Percentiles rank a stretch among this genome's conserved stretches.
phyloP scores from a whole-genome alignment of 2,113 vertebrate genomes.

The Theristicus caerulescens region DNA sequence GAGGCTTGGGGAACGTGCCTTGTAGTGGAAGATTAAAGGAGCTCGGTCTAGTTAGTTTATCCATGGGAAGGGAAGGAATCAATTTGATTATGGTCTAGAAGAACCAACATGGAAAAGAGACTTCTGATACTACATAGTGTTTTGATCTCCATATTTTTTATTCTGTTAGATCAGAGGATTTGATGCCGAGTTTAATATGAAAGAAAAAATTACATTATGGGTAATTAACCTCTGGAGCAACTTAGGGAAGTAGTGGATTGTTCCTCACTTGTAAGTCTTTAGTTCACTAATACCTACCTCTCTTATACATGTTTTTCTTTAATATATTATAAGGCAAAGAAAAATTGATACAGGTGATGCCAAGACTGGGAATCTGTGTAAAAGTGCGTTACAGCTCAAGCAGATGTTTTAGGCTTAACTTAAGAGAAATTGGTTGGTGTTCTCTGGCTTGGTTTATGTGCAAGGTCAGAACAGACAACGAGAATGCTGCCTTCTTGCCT shows the following conservation, averaged over 20 bases:
- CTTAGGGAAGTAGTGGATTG: neutral
- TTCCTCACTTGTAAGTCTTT: neutral
- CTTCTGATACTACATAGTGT: neutral
- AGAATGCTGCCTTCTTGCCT: neutral
- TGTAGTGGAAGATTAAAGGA: neutral
- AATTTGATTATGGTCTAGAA: neutral
- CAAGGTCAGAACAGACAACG: neutral
- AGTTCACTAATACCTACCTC: neutral
- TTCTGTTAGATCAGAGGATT: constrained; percentile 32
- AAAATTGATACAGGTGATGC: neutral
- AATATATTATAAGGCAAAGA: neutral
- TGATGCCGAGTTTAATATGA: neutral
- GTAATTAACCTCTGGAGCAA: constrained; percentile 7
- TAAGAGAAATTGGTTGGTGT: neutral
- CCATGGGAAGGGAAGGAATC: neutral
- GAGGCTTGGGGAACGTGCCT: neutral
- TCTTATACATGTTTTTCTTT: neutral
- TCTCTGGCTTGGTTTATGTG: neutral
- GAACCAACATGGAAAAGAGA: neutral
- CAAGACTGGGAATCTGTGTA: neutral
- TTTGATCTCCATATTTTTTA: neutral
- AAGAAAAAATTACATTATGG: neutral
- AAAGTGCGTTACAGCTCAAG: neutral
- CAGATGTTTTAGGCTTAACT: neutral
- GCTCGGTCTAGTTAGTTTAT: neutral